Base-by-base conservation (phyloP, 2,113 vertebrate genomes). In the Bucco capensis region DNA sequence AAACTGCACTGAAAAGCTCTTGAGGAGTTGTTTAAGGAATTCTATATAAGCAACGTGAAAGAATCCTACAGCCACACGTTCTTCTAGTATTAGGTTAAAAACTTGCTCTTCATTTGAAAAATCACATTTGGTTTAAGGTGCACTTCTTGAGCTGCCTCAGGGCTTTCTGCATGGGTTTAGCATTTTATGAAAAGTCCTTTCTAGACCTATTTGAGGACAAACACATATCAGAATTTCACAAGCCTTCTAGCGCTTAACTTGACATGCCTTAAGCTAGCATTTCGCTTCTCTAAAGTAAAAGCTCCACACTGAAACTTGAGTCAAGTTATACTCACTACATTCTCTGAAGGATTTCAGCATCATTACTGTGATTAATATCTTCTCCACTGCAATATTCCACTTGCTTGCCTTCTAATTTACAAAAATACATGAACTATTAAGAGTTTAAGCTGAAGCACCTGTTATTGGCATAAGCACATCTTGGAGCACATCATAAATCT, bases 371-470 rank as follows among this genome's bases (percentile, higher is more conserved):
- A 94, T 89, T 90, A 92, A 60, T 79, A 93, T 35, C 47, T 87
- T 84, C 66, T 92, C 54, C 28, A 51, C 56, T 60, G 25, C 74
- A 88, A 84, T 73, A 87, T 11, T 89, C n/a, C 73, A 77, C 35
- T 88, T 40, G 54, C 81, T 83, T 58, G 89, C 51, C 76, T 83
- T 89, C 84, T 84, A 61, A 82, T 90, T 84, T 84, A 92, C 54
- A 82, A 92, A 94, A 93, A 72, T 10, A 91, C 25, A 86, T 51
- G 47, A 80, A 86, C 88, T 77, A 75, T 65, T 31, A 70, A 54
- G 81, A 92, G 67, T 75, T 86, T 54, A 92, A 92, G 67, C 84
- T 85, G 83, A 87, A 93, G 80, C 86, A 94, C 77, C 90, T 93
- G 74, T 88, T 66, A 83, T 22, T 62, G 71, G 90, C 81, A 73